Evolutionary conservation across 2,888 invertebrate genomes (phyloP).

Genomic region (Odontothrips loti): DNA sequence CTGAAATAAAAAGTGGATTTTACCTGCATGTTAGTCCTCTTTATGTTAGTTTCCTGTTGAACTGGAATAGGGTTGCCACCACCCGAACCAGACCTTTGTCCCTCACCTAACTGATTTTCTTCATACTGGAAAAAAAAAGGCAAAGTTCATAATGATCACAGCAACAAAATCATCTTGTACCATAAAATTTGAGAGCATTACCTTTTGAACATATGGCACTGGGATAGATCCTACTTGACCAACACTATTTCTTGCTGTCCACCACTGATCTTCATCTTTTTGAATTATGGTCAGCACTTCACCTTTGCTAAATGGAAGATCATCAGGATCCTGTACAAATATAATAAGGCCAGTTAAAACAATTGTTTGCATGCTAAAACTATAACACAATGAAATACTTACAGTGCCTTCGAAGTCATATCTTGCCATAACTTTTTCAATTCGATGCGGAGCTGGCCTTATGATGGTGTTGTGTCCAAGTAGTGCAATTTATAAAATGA

Average conservation of each 20-base stretch:
- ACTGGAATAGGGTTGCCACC: slow-evolving; percentile 39
- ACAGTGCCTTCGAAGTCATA: slow-evolving; percentile 92
- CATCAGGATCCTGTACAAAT: slow-evolving; percentile 75
- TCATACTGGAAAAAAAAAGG: slow-evolving; percentile 43
- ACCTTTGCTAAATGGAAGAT: slow-evolving; percentile 88
- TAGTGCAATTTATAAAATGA: slow-evolving; percentile 95
- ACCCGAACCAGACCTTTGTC: slow-evolving; percentile 47
- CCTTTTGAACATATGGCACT: slow-evolving; percentile 89
- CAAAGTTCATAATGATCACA: background rate
- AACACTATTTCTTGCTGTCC: slow-evolving; percentile 87
- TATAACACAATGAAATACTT: slow-evolving; percentile 47
- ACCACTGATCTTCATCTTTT: slow-evolving; percentile 98
- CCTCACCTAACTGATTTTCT: slow-evolving; percentile 46
- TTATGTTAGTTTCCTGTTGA: slow-evolving; percentile 41
- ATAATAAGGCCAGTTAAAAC: slow-evolving; percentile 38
- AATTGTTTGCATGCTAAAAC: slow-evolving; percentile 1
- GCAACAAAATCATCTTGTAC: background rate
- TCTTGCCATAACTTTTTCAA: slow-evolving; percentile 85
- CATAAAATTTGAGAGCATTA: slow-evolving; percentile 41
- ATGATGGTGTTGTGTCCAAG: slow-evolving; percentile 92
- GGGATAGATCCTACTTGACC: slow-evolving; percentile 92
- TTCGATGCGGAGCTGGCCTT: slow-evolving; percentile 69
- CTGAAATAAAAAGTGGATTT: background rate
- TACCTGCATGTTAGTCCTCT: slow-evolving; percentile 50
- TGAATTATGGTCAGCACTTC: slow-evolving; percentile 88